Evolutionary conservation across 2,797 vertebrate genomes (phyloP), one percentile per base, ranked within the genome.

Genomic region (Bryconaethiops microstoma): DNA sequence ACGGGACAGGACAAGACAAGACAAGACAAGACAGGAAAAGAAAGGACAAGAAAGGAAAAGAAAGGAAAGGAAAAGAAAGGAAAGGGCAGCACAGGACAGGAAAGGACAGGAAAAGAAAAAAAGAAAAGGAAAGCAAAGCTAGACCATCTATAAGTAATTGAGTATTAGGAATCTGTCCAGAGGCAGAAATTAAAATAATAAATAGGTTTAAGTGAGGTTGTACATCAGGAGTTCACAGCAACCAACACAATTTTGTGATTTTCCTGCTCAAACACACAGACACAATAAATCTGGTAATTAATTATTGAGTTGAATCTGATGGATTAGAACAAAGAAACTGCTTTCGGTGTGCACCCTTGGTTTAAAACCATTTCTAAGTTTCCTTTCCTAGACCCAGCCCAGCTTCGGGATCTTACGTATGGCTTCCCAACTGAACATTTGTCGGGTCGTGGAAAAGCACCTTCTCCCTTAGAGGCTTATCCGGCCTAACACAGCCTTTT

Each of bases 131-230:
- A 9, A 42, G 42, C 1, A 42, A 9, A 42, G 9, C 93, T 91
- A 93, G 93, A 90, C 92, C 91, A 94, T 95, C 94, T 93, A 94
- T 94, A 91, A 95, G 94, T 93, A 92, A 91, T 92, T 88, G 87
- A 73, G 95, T 95, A 29, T 29, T 29, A 29, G 29, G 29, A 29
- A 29, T 29, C 29, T 29, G 29, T 29, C 29, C 29, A 29, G 3
- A 29, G 29, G 29, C 29, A 29, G 1, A 1, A 29, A 29, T 29
- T 29, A 29, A 29, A 29, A 29, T 3, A 29, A 29, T 29, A 29
- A 29, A 29, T 4, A 29, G n/a, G 23, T 12, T 62, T 29, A 29
- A 0, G 59, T 62, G 14, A 12, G 23, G 13, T 2, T 3, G n/a
- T 25, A 29, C 25, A 29, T 23, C 60, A 57, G 54, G 42, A 0